Base-by-base conservation (phyloP, 2,113 vertebrate genomes). In the Pachyramphus minor region DNA sequence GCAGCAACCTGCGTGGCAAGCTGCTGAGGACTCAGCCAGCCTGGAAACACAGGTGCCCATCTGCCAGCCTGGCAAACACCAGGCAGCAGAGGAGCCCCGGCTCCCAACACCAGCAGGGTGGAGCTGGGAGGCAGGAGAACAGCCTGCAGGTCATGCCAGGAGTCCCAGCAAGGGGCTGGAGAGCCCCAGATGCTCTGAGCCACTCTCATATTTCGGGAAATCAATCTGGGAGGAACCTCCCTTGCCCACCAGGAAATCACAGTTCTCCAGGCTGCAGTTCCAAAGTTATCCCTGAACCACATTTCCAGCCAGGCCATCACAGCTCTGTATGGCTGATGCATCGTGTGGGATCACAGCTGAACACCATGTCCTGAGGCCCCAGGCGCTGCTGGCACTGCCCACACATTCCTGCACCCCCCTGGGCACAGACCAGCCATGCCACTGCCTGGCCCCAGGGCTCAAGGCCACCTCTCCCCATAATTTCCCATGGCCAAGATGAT, bases 21-120 rank as follows among this genome's bases (percentile, higher is more conserved):
- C 94, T 96, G 95, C 90, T 94, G 94, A 73, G 84, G 52, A n/a
- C 71, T 82, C 74, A 31, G 74, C 3, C 0, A 94, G 90, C 81
- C 95, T 91, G 96, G 82, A 76, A 95, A 71, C 78, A 28, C 1
- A 44, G 71, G n/a, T 49, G 66, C 90, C 96, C 96, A 97, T 97
- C 92, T 97, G 96, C 82, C 24, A 1, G 74, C 84, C 92, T 96
- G 93, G 95, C 89, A 93, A 69, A 59, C 14, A 2, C 55, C 1
- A 21, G 91, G 73, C 91, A 91, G 53, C 0, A 0, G 47, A 94
- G 77, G 35, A 93, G 64, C 52, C 77, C 55, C 2, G 0, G 80
- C 63, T 76, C 58, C 18, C 72, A 56, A 80, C 0, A 2, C 89
- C 55, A 12, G 59, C 4, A 6, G 68, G 52, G 60, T 62, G 87